Conservation (phyloP, 2,888 invertebrate genomes). For the Limenitis camilla region DNA sequence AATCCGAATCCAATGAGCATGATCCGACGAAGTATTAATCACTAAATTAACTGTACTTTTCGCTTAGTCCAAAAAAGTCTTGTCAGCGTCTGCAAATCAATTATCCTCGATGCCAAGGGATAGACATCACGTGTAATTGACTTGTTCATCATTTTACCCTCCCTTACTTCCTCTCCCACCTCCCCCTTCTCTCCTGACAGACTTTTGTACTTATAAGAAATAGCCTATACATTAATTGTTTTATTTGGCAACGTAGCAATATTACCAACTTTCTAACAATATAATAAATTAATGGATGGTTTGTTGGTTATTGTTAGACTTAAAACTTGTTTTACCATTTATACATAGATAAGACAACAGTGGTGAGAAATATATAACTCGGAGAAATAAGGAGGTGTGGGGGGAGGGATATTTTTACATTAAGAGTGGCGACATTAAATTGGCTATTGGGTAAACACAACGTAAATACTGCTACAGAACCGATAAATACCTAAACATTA, state of each 20-base stretch:
- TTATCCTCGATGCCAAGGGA: conserved; percentile 40
- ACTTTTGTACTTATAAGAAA: conserved; percentile 7
- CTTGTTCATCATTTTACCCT: conserved; percentile 41
- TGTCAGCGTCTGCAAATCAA: conserved; percentile 51
- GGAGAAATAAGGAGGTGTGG: too few species aligned
- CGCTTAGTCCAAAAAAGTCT: conserved; percentile 44
- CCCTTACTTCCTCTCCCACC: background rate
- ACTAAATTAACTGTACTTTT: conserved; percentile 45
- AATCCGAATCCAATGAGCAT: conserved; percentile 12
- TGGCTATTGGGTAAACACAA: background rate
- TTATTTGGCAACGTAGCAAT: too few species aligned
- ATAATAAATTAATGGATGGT: too few species aligned
- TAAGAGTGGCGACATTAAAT: background rate
- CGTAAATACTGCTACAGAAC: too few species aligned
- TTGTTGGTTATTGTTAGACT: too few species aligned
- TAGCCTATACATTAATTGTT: too few species aligned
- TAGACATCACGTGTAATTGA: conserved; percentile 45
- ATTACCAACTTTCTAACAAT: too few species aligned
- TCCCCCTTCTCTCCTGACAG: conserved; percentile 15
- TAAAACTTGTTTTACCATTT: too few species aligned
- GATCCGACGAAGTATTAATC: conserved; percentile 34
- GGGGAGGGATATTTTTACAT: too few species aligned
- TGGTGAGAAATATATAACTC: too few species aligned
- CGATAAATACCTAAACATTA: too few species aligned
- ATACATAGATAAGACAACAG: too few species aligned